phyloP scores from a whole-genome alignment of 2,797 vertebrate species.

The Microcaecilia unicolor region DNA sequence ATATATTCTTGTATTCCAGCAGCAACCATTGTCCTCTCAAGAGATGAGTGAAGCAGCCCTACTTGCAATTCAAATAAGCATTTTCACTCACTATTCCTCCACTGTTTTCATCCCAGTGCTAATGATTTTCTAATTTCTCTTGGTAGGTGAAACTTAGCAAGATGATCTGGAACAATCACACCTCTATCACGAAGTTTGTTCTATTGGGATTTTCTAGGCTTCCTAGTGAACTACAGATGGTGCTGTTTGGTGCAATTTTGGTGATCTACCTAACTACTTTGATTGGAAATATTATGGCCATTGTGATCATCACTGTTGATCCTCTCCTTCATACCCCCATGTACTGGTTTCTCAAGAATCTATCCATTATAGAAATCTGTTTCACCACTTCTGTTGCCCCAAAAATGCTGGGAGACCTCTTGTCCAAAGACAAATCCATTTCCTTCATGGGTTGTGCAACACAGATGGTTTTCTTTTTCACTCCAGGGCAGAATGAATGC shows the following conservation, averaged over 20 bases:
- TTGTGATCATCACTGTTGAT: conserved; percentile 8
- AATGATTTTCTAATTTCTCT: too few species aligned
- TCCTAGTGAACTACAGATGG: background rate
- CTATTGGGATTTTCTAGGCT: conserved; percentile 27
- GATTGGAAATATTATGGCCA: conserved; percentile 26
- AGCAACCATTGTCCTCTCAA: too few species aligned
- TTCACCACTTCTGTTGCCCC: conserved; percentile 27
- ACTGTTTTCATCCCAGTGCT: too few species aligned
- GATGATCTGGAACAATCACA: conserved; percentile 6
- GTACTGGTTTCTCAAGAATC: conserved; percentile 33
- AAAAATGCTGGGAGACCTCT: conserved; percentile 23
- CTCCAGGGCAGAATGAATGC: conserved; percentile 30
- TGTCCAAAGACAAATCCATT: conserved; percentile 19
- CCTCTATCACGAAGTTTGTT: conserved; percentile 14
- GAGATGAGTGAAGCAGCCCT: too few species aligned
- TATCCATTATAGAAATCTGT: conserved; percentile 30
- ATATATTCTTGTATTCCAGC: too few species aligned
- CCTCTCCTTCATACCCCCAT: conserved; percentile 20
- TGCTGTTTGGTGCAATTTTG: conserved; percentile 22
- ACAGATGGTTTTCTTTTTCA: conserved; percentile 24
- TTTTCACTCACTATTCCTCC: too few species aligned
- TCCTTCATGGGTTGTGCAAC: conserved; percentile 16
- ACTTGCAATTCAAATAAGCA: too few species aligned
- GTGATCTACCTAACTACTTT: conserved; percentile 17
- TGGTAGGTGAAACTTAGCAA: too few species aligned